These are phyloP conservation scores for Yponomeuta plumbellus DNA, from an alignment of 2,888 invertebrate species.

Conservation along the genomic window DNA sequence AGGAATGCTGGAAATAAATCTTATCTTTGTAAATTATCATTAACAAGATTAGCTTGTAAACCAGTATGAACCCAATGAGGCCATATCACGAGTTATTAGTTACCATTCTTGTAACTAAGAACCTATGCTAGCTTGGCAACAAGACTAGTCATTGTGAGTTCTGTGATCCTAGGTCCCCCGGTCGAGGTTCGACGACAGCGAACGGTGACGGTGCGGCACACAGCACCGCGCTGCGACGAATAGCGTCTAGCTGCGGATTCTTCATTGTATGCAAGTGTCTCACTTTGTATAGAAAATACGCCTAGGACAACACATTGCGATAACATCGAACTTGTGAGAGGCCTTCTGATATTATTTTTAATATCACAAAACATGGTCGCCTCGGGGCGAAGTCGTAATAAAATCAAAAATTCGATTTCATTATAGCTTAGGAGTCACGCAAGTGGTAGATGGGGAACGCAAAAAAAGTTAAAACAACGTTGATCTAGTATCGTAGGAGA, in stretches of 20 bases:
- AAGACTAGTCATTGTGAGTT: too few relatives aligned
- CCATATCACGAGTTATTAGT: too few relatives aligned
- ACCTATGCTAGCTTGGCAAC: too few relatives aligned
- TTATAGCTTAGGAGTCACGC: slow-evolving; percentile 21
- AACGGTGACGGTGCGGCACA: too few relatives aligned
- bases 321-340: background rate
- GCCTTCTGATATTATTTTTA: background rate
- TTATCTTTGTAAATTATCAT: slow-evolving; percentile 4
- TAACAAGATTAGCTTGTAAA: background rate
- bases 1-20: background rate
- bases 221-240: too few relatives aligned
- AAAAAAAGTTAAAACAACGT: background rate
- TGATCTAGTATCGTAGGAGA: background rate
- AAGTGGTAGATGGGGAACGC: slow-evolving; percentile 10
- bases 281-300: too few relatives aligned
- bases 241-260: too few relatives aligned
- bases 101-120: too few relatives aligned
- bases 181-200: too few relatives aligned
- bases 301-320: too few relatives aligned
- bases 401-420: slow-evolving; percentile 32
- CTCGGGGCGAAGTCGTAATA: slow-evolving; percentile 20
- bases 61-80: background rate
- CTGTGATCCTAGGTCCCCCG: too few relatives aligned
- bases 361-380: slow-evolving; percentile 5
- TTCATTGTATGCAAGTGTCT: too few relatives aligned